Base-by-base conservation (phyloP, 2,797 vertebrate genomes). In the Amniataba percoides region DNA sequence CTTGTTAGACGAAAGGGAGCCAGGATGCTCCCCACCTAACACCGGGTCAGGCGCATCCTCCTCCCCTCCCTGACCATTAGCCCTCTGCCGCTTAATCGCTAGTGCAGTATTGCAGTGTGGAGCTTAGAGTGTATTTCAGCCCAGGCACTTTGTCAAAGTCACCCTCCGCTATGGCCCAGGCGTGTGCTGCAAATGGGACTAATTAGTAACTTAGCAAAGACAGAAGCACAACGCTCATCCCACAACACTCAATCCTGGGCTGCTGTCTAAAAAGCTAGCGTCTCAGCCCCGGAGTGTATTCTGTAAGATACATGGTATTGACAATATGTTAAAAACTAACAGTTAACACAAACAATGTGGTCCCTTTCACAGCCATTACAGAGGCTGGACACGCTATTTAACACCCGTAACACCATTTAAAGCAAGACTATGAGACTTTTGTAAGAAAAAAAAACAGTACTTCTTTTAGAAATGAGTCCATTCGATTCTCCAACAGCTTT, bases 61-160 rank as follows among this genome's bases (percentile, higher is more conserved):
- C 59, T 23, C 59, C 68, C 42, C 40, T 9, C 69, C 46, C 46
- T 27, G 76, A 83, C 91, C 87, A 92, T 91, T 87, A 91, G 85
- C 86, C 63, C 81, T 87, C 71, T 88, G 88, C 82, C 84, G 84
- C 86, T 90, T 93, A 91, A 92, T 92, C 90, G 88, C 86, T 77
- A 49, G 72, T 57, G 74, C 78, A 74, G 81, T 77, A 86, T 88
- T 86, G 90, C 92, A 81, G 82, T 25, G 83, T 48, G 74, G 74
- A 86, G 86, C 87, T 93, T 63, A 83, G 83, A 88, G 86, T 87
- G 88, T 82, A 83, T 89, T 78, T 83, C 81, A 84, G 90, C 86
- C 25, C 63, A 27, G 80, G 82, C 84, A 90, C 88, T 94, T 79
- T 87, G 92, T 94, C 93, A 94, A 93, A 92, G 91, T 93, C 93